Evolutionary conservation across 2,113 vertebrate species (phyloP), one percentile per base, ranked within the genome.

Genomic region (Atlantisia rogersi): DNA sequence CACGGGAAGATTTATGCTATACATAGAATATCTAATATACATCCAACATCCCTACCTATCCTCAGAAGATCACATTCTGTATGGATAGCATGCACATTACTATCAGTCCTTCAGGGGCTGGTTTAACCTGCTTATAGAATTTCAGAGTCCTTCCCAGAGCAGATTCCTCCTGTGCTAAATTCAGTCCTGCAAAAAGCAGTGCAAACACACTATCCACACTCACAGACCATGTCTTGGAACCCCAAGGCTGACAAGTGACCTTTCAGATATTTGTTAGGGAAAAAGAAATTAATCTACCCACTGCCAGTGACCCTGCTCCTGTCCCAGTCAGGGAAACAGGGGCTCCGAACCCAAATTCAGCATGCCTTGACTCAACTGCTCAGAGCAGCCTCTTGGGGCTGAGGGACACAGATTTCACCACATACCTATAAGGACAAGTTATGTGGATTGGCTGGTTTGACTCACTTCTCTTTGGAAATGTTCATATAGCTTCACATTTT

Each of bases 391-490:
- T 62, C 80, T 80, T 44, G 5, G 74, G 25, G 78, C 74, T 82
- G 84, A 75, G 0, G 0, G 78, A 76, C 11, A 2, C 31, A 50
- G 32, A 68, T 92, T 95, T 92, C 83, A 73, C 37, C 84, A 92
- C 56, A 6, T 37, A 39, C 50, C 59, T 77, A 16, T 24, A 60
- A 60, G 79, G 88, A 63, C 22, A 73, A 37, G 79, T 91, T 65
- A 80, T 46, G 52, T 3, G 64, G 71, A 80, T 91, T 77, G 74
- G 63, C 87, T 86, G 50, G 37, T 80, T 93, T 92, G 75, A 88
- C 63, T 79, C 87, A 82, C 16, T 90, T 85, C 73, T 94, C 69
- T 95, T 95, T 76, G 82, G 78, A 93, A 92, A 90, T 32, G 82
- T 2, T 15, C 82, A 79, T 15, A 70, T 28, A 88, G 35, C 71